A percentile compares a stretch with the other conserved stretches of the same genome.
These are phyloP conservation scores for Pseudonaja textilis DNA, from an alignment of 2,113 vertebrate species.

Conservation along the genomic window DNA sequence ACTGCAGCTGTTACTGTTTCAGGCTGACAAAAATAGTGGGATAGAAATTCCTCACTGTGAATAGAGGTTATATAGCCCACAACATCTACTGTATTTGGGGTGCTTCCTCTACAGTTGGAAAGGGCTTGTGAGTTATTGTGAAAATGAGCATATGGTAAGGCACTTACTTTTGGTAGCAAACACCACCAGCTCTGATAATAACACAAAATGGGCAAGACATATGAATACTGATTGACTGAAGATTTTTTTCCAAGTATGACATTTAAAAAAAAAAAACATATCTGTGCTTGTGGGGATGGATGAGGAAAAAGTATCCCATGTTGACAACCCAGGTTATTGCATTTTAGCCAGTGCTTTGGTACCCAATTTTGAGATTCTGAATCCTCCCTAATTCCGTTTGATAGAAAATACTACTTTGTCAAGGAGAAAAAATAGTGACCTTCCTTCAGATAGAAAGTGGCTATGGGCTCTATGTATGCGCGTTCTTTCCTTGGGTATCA, in stretches of 20 bases:
- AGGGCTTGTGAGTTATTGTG: neutral
- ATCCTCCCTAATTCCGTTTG: neutral
- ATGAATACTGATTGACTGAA: slow-evolving; percentile 15
- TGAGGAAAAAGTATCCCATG: neutral
- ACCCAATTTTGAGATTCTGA: neutral
- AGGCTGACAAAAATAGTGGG: slow-evolving; percentile 22
- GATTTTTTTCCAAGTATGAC: slow-evolving; percentile 18
- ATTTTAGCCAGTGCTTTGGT: neutral
- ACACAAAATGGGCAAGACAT: neutral
- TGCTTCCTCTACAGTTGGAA: neutral
- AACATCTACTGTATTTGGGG: slow-evolving; percentile 30
- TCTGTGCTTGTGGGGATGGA: neutral
- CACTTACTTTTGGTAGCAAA: neutral
- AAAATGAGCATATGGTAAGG: neutral
- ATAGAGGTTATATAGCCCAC: neutral
- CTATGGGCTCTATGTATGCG: neutral
- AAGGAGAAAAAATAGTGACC: neutral
- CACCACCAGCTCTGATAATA: slow-evolving; percentile 1
- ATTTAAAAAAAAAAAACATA: neutral
- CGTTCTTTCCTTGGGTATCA: neutral
- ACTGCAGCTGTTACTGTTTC: slow-evolving; percentile 45
- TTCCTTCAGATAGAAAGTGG: neutral
- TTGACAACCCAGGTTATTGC: neutral
- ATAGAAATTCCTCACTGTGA: neutral
- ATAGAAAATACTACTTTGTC: neutral